Percentiles rank a stretch among this genome's conserved stretches.
Evolutionary conservation across 1,140 invertebrate species (phyloP).

Genomic region (Calliphora vicina): DNA sequence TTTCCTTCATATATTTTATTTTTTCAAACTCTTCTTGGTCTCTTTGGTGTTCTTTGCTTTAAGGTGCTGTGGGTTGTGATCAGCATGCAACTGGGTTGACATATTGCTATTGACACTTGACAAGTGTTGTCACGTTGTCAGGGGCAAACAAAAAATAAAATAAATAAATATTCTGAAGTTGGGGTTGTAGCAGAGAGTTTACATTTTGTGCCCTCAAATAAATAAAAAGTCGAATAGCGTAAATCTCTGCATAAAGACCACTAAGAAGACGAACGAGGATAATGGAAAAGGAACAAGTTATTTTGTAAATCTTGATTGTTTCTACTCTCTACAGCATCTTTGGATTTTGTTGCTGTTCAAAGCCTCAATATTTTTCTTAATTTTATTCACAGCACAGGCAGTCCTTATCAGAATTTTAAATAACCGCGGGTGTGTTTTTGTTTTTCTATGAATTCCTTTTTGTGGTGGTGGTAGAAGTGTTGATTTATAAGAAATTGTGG

Average conservation of each 20-base stretch:
- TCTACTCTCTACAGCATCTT: too few species aligned
- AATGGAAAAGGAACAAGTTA: background rate
- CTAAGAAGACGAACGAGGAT: conserved; percentile 13
- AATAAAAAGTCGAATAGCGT: background rate
- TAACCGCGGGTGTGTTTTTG: conserved; percentile 56
- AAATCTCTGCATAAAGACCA: conserved; percentile 8
- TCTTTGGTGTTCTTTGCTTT: background rate
- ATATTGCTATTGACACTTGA: conserved; percentile 61
- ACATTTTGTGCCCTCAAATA: background rate
- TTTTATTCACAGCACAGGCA: conserved; percentile 23
- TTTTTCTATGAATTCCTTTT: background rate
- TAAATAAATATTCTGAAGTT: too few species aligned
- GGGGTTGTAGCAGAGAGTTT: background rate
- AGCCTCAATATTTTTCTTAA: conserved; percentile 28
- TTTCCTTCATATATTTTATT: background rate
- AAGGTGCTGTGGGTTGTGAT: background rate
- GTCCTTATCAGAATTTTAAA: conserved; percentile 56
- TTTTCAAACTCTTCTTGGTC: background rate
- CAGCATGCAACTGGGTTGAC: conserved; percentile 33
- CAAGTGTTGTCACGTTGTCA: conserved; percentile 47
- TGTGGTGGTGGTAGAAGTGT: background rate
- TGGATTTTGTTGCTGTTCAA: conserved; percentile 6
- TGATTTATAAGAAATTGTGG: background rate
- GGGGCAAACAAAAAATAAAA: background rate
- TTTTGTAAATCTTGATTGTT: conserved; percentile 15